phyloP scores from a whole-genome alignment of 2,888 invertebrate genomes.

The Drosophila kanekoi region DNA sequence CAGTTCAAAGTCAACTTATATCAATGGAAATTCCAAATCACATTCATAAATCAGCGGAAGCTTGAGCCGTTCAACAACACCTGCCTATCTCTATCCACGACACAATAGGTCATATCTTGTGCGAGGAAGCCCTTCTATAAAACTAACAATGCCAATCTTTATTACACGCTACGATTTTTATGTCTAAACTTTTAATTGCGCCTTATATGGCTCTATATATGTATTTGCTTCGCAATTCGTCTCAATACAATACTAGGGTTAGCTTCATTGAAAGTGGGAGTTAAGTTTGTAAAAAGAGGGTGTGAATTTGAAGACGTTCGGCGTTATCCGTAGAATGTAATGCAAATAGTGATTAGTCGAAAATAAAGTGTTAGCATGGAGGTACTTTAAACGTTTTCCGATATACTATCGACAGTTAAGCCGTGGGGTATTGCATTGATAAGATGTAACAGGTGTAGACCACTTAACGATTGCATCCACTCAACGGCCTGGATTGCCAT shows the following conservation, averaged over 20 bases:
- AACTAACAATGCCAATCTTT: slow-evolving; percentile 36
- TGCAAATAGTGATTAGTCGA: slow-evolving; percentile 6
- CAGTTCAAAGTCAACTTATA: slow-evolving; percentile 16
- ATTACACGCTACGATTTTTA: slow-evolving; percentile 36
- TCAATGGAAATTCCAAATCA: slow-evolving; percentile 18
- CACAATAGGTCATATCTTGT: slow-evolving; percentile 13
- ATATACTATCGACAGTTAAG: slow-evolving; percentile 26
- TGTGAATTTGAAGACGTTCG: too few relatives aligned
- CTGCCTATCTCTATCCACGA: slow-evolving; percentile 17
- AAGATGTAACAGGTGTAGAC: slow-evolving; percentile 50
- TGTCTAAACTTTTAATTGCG: not conserved
- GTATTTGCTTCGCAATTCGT: not conserved
- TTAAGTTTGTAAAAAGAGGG: not conserved
- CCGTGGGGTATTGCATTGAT: slow-evolving; percentile 30
- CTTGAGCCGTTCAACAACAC: slow-evolving; percentile 16
- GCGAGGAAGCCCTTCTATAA: slow-evolving; percentile 15
- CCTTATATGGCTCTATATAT: not conserved
- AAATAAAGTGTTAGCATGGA: slow-evolving; percentile 2
- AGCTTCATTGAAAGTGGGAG: too few relatives aligned
- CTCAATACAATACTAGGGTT: not conserved
- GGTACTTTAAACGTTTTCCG: slow-evolving; percentile 15
- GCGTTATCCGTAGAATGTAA: too few relatives aligned
- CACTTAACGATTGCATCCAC: slow-evolving; percentile 54
- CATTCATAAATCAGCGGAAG: slow-evolving; percentile 29
- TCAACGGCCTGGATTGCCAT: slow-evolving; percentile 35